phyloP scores from a whole-genome alignment of 2,113 vertebrate species.

The Callospermophilus lateralis region DNA sequence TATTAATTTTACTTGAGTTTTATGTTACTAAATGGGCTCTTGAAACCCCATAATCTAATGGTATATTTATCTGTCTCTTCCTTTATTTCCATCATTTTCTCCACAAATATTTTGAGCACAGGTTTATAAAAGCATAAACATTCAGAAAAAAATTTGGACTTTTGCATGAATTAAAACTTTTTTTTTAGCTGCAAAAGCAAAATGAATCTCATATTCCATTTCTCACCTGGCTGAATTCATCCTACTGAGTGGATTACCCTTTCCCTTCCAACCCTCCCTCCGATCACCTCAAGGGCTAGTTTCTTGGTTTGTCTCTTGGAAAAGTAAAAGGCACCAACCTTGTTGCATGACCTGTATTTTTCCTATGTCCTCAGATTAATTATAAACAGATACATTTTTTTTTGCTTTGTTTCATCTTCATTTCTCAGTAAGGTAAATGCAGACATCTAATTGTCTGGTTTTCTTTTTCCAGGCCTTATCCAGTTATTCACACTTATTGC shows the following conservation, averaged over 20 bases:
- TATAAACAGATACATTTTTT: constrained; percentile 24
- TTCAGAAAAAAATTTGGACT: neutral
- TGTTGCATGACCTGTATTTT: constrained; percentile 12
- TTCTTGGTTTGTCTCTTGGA: neutral
- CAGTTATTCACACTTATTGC: constrained; percentile 1
- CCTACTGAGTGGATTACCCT: neutral
- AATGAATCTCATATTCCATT: neutral
- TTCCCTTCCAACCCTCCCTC: neutral
- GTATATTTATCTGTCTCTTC: neutral
- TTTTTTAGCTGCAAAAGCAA: neutral
- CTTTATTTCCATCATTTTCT: neutral
- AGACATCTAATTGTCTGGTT: neutral
- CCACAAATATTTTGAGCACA: neutral
- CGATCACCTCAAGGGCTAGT: neutral
- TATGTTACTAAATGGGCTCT: neutral
- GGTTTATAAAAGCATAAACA: neutral
- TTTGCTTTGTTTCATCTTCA: constrained; percentile 26
- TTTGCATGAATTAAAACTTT: neutral
- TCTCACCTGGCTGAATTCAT: neutral
- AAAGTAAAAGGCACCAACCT: neutral
- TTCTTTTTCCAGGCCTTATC: neutral
- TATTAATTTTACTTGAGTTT: neutral
- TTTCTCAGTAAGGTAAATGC: neutral
- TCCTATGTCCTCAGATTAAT: neutral
- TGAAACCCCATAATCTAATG: neutral